Conservation (phyloP, 2,797 vertebrate species). For the Xenopus petersii region DNA sequence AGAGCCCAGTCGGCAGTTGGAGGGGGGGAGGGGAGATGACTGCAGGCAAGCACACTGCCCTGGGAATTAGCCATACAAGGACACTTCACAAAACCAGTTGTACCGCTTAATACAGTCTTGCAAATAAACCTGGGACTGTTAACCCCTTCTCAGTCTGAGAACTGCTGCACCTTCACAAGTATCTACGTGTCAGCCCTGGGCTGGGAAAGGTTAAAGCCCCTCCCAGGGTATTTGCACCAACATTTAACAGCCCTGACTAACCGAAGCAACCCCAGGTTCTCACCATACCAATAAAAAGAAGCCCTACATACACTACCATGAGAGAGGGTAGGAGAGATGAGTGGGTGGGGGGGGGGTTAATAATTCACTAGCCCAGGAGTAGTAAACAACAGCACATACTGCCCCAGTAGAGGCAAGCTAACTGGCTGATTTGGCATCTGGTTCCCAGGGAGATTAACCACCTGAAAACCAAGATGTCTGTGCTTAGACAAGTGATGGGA, state of each 20-base stretch:
- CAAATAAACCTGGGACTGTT: neutral
- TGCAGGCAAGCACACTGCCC: neutral
- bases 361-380: slow-evolving; percentile 29
- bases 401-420: neutral
- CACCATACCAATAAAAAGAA: slow-evolving; percentile 21
- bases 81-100: neutral
- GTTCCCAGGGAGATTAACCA: neutral
- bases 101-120: neutral
- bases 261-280: slow-evolving; percentile 4
- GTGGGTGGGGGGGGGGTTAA: slow-evolving; percentile 9
- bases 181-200: too few species aligned
- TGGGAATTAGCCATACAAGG: slow-evolving; percentile 37
- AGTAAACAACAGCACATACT: slow-evolving; percentile 14
- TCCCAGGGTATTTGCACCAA: neutral
- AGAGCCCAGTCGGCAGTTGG: neutral
- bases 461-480: too few species aligned
- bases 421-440: neutral
- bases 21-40: slow-evolving; percentile 25
- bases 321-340: neutral
- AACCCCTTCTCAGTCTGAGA: neutral
- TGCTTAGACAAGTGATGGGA: too few species aligned
- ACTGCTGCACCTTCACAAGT: too few species aligned
- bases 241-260: neutral
- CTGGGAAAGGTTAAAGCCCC: neutral
- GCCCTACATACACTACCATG: neutral